These are phyloP conservation scores for Spatulosminthurus flaviceps DNA, from an alignment of 2,888 invertebrate genomes.

Conservation along the genomic window DNA sequence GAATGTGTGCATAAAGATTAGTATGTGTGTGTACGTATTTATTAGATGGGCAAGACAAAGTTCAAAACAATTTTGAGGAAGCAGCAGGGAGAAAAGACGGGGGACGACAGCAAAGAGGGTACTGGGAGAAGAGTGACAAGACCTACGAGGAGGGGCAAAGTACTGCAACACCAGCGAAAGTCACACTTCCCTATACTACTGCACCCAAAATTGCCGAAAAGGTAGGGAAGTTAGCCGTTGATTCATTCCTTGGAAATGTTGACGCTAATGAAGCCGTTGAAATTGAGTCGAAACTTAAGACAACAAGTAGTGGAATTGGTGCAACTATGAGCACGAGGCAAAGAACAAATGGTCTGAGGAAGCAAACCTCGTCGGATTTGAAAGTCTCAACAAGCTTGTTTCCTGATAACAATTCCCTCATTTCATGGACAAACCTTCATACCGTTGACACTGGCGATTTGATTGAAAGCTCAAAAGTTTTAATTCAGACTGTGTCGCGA, in stretches of 20 bases:
- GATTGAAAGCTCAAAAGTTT: constrained; percentile 58
- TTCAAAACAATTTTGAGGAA: constrained; percentile 11
- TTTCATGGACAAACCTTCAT: constrained; percentile 42
- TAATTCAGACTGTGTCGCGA: constrained; percentile 55
- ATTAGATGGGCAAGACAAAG: neutral
- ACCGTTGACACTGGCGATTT: constrained; percentile 45
- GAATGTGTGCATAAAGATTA: neutral
- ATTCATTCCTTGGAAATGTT: constrained; percentile 16
- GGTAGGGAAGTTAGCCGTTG: constrained; percentile 34
- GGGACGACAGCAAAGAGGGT: neutral
- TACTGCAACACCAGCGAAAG: neutral
- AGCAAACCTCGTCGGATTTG: neutral
- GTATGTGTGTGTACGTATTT: too few species aligned
- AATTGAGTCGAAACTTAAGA: constrained; percentile 11
- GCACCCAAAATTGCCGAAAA: neutral
- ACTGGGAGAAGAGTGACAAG: neutral
- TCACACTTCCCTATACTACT: too few species aligned
- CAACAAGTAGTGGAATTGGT: neutral
- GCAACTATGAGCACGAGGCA: neutral
- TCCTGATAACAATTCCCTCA: neutral
- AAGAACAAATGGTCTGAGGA: too few species aligned
- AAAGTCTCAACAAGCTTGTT: constrained; percentile 2
- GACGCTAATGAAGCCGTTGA: constrained; percentile 44
- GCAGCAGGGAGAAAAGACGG: neutral
- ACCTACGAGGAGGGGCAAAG: neutral